A percentile compares a stretch with the other conserved stretches of the same genome.
These are phyloP conservation scores for Belgica antarctica DNA, from an alignment of 2,888 invertebrate genomes.

Conservation along the genomic window DNA sequence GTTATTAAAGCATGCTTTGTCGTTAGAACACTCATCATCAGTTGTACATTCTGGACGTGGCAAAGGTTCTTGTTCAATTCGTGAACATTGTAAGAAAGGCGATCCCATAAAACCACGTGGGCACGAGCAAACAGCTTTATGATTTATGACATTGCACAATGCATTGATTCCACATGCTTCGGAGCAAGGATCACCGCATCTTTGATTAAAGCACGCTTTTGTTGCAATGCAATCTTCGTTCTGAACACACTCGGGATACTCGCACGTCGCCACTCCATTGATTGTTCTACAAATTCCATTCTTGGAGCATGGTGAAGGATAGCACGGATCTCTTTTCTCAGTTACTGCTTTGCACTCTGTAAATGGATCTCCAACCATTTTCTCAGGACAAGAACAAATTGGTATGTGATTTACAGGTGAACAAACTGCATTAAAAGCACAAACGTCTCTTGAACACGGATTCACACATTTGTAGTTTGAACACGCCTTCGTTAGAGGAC, in stretches of 20 bases:
- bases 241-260: slow-evolving; percentile 82
- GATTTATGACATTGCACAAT: slow-evolving; percentile 74
- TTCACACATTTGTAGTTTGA: slow-evolving; percentile 75
- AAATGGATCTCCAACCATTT: slow-evolving; percentile 78
- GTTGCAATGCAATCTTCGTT: slow-evolving; percentile 85
- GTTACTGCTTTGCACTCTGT: slow-evolving; percentile 61
- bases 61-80: slow-evolving; percentile 54
- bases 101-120: slow-evolving; percentile 75
- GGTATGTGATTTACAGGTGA: slow-evolving; percentile 80
- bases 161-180: slow-evolving; percentile 82
- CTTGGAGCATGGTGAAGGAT: slow-evolving; percentile 77
- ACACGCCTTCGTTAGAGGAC: slow-evolving; percentile 71
- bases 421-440: slow-evolving; percentile 75
- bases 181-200: slow-evolving; percentile 79
- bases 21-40: slow-evolving; percentile 77
- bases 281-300: slow-evolving; percentile 77
- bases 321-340: slow-evolving; percentile 66
- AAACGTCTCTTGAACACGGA: slow-evolving; percentile 70
- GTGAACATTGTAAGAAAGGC: slow-evolving; percentile 70
- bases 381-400: slow-evolving; percentile 74
- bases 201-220: slow-evolving; percentile 76
- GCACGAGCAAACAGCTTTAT: slow-evolving; percentile 80
- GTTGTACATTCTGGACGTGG: slow-evolving; percentile 73
- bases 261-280: slow-evolving; percentile 69
- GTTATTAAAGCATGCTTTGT: slow-evolving; percentile 76